Percentiles rank a stretch among this genome's conserved stretches.
Evolutionary conservation across 1,140 invertebrate species (phyloP).

Genomic region (Vollenhovia emeryi): DNA sequence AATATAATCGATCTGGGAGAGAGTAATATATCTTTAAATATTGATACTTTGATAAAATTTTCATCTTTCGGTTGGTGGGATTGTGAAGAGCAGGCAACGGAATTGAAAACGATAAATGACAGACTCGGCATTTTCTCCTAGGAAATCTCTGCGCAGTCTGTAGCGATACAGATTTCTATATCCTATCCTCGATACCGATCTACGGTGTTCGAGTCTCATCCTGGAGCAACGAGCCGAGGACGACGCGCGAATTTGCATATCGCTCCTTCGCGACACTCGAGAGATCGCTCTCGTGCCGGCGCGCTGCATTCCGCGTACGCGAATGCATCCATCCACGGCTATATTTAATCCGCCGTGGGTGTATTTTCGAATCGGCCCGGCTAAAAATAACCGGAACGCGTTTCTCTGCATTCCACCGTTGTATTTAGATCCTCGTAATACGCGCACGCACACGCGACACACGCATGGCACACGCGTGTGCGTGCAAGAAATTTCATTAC

Average conservation of each 20-base stretch:
- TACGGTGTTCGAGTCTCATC: not conserved
- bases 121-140: too few species aligned
- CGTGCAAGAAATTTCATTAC: not conserved
- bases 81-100: too few species aligned
- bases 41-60: too few species aligned
- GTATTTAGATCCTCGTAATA: conserved; percentile 70
- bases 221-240: not conserved
- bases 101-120: too few species aligned
- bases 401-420: conserved; percentile 71
- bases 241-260: conserved; percentile 59
- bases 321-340: conserved; percentile 57
- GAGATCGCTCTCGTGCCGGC: conserved; percentile 55
- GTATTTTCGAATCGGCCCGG: conserved; percentile 71
- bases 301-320: conserved; percentile 60
- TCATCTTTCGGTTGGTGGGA: too few species aligned
- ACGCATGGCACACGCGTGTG: not conserved
- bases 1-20: too few species aligned
- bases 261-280: conserved; percentile 3
- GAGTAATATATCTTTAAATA: too few species aligned
- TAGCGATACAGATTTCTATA: too few species aligned
- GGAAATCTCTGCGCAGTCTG: too few species aligned
- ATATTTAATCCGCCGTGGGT: conserved; percentile 71
- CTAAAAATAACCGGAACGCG: conserved; percentile 73
- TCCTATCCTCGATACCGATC: too few species aligned
- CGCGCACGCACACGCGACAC: not conserved